Evolutionary conservation across 2,888 invertebrate genomes (phyloP), one percentile per base, ranked within the genome.

Genomic region (Cerastis rubricosa): DNA sequence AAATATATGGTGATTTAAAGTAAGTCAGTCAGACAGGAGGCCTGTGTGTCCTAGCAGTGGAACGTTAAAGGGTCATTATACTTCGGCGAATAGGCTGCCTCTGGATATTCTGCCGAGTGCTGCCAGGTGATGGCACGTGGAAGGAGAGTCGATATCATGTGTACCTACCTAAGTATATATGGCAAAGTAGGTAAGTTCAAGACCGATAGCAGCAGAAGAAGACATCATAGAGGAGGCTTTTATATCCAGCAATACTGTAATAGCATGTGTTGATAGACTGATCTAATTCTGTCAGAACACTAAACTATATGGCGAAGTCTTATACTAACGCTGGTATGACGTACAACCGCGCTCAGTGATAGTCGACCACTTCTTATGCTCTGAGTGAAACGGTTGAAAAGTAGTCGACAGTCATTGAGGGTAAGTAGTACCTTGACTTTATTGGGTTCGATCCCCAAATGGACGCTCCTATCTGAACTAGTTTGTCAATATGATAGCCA

Each of bases 141-240:
- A 14, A 43, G 9, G 4, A n/a, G 17, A 9, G 7, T 25, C 14
- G 25, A 8, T 22, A 8, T 47, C 14, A n/a, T 40, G 8, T 19
- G 40, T 71, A n/a, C n/a, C n/a, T n/a, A n/a, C n/a, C n/a, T n/a
- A 77, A 71, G 76, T 79, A 61, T 63, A 11, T 22, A 63, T 51
- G 11, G 25, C 7, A 40, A n/a, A 43, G 47, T 61, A 79, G n/a
- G n/a, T 49, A 35, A 12, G 22, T 19, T 29, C 7, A 68, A 11
- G 11, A 19, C 40, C 17, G 9, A 40, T 57, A 2, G 9, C n/a
- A 9, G 14, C 2, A 54, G 17, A 7, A 25, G 14, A 9, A 12
- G 17, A 25, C 6, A n/a, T 35, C 9, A 17, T 49, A 63, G 14
- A 29, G 11, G 14, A 29, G 11, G 25, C 11, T 2, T 69, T 0